These are phyloP conservation scores for Gerosis bhagava DNA, from an alignment of 2,888 invertebrate species.

Conservation along the genomic window DNA sequence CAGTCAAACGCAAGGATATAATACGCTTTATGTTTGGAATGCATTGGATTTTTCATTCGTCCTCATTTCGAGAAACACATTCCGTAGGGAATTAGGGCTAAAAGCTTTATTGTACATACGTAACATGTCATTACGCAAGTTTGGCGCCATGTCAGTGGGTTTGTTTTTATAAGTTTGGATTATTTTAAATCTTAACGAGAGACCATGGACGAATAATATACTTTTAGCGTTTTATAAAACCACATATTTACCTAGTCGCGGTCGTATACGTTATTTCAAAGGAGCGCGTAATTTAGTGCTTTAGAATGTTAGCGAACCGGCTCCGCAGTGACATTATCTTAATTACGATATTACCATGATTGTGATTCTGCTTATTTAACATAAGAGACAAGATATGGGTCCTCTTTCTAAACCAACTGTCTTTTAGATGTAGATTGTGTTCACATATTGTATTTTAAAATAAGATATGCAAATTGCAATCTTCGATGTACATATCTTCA, in stretches of 20 bases:
- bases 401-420: background rate
- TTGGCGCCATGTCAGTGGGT: slow-evolving; percentile 13
- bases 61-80: slow-evolving; percentile 39
- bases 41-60: slow-evolving; percentile 35
- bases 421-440: slow-evolving; percentile 15
- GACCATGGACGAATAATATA: no score
- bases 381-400: slow-evolving; percentile 4
- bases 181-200: slow-evolving; percentile 1
- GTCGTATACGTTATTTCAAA: background rate
- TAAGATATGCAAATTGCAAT: no score
- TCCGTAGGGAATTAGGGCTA: slow-evolving; percentile 36
- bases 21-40: slow-evolving; percentile 37
- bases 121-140: slow-evolving; percentile 17
- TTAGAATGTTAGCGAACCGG: slow-evolving; percentile 45
- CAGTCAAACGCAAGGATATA: slow-evolving; percentile 35
- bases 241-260: background rate
- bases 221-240: background rate
- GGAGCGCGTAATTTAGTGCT: slow-evolving; percentile 27
- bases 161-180: slow-evolving; percentile 1
- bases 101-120: slow-evolving; percentile 28
- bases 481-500: no score
- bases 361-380: slow-evolving; percentile 34
- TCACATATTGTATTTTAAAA: no score
- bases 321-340: slow-evolving; percentile 51
- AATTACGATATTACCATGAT: slow-evolving; percentile 65